These are phyloP conservation scores for Drosophila grimshawi DNA, from an alignment of 1,140 invertebrate genomes.

Conservation along the genomic window DNA sequence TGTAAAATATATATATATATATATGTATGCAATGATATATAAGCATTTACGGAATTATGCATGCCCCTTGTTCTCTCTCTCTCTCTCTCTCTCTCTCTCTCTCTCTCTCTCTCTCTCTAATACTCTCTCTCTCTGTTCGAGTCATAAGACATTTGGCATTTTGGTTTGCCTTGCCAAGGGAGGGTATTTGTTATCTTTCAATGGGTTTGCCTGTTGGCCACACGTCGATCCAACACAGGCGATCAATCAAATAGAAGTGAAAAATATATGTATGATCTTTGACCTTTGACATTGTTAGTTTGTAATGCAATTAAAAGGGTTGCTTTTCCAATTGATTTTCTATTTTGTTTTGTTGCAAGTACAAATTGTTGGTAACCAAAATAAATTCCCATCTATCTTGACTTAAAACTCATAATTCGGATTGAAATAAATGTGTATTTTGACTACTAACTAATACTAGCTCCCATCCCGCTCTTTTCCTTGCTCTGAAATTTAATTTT, in stretches of 20 bases:
- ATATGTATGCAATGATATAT: constrained; percentile 23
- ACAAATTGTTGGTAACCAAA: too few relatives aligned
- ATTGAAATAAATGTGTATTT: too few relatives aligned
- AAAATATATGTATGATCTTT: constrained; percentile 12
- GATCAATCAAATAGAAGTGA: constrained; percentile 31
- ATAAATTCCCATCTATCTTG: too few relatives aligned
- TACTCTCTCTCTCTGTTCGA: background rate
- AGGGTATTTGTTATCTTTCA: constrained; percentile 12
- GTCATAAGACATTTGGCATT: constrained; percentile 1
- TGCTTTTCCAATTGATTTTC: background rate
- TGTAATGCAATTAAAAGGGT: background rate
- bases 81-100: constrained; percentile 1
- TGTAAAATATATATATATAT: constrained; percentile 26
- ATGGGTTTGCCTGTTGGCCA: constrained; percentile 11
- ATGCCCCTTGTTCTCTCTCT: background rate
- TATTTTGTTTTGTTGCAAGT: background rate
- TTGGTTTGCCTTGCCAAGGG: constrained; percentile 5
- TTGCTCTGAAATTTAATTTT: too few relatives aligned
- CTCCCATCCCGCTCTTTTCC: too few relatives aligned
- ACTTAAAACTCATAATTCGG: too few relatives aligned
- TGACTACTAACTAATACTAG: too few relatives aligned
- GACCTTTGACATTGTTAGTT: constrained; percentile 29
- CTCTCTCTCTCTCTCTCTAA: background rate
- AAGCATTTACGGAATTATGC: constrained; percentile 20
- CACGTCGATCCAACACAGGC: constrained; percentile 14